phyloP scores from a whole-genome alignment of 2,797 vertebrate genomes.

The Acanthiza pusilla region DNA sequence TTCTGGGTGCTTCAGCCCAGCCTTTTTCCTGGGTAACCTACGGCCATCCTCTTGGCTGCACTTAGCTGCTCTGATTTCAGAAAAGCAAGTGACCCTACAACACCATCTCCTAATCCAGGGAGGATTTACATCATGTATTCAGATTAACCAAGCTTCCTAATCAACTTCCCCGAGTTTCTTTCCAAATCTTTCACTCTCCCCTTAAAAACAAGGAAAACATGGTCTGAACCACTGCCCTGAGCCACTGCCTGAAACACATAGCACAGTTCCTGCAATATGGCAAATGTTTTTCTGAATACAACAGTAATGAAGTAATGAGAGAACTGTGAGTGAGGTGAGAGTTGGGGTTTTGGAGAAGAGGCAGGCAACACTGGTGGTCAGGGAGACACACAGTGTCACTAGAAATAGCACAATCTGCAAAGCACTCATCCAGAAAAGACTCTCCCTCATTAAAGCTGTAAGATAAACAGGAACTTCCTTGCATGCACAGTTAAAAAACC shows the following conservation, averaged over 20 bases:
- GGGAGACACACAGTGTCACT: fast-evolving
- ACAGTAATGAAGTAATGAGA: not conserved
- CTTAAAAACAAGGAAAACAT: not conserved
- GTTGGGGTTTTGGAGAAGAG: not conserved
- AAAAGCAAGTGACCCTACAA: not conserved
- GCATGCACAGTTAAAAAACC: not conserved
- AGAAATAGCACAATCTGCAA: not conserved
- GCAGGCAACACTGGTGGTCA: not conserved
- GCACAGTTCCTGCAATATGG: not conserved
- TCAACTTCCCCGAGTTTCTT: not conserved
- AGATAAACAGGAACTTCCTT: not conserved
- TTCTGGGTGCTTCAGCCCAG: not conserved
- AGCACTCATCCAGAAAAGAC: not conserved
- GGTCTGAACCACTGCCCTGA: not conserved
- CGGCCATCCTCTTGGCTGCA: not conserved
- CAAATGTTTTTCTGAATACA: not conserved
- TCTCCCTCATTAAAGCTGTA: not conserved
- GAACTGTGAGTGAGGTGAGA: not conserved
- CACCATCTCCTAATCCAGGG: not conserved
- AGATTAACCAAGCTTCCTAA: not conserved
- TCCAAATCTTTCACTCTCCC: not conserved
- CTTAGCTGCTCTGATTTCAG: not conserved
- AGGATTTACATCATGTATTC: not conserved
- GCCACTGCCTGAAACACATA: not conserved
- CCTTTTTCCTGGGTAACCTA: not conserved